Percentiles rank a stretch among this genome's conserved stretches.
phyloP scores from a whole-genome alignment of 1,140 invertebrate genomes.

The Neotoxoptera formosana region DNA sequence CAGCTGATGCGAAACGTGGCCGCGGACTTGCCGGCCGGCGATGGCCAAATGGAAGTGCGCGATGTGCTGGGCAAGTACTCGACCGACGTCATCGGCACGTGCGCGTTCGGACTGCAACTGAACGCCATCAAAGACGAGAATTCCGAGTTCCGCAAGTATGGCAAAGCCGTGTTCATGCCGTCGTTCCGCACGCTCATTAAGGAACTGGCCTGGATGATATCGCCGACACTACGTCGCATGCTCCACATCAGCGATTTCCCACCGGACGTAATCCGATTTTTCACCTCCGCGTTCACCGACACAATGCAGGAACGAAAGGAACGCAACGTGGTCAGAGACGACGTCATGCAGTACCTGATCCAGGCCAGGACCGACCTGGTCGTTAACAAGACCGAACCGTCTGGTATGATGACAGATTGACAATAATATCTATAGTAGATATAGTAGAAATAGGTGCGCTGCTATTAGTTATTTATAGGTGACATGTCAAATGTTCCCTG shows the following conservation, averaged over 20 bases:
- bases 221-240: neutral
- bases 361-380: slow-evolving; percentile 46
- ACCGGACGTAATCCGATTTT: slow-evolving; percentile 60
- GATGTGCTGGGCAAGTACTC: slow-evolving; percentile 57
- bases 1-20: slow-evolving; percentile 45
- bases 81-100: slow-evolving; percentile 61
- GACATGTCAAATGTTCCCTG: neutral
- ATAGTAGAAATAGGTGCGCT: too few relatives aligned
- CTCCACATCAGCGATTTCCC: neutral
- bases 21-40: neutral
- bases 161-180: slow-evolving; percentile 60
- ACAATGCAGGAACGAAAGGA: slow-evolving; percentile 61
- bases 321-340: slow-evolving; percentile 61
- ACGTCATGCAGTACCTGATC: slow-evolving; percentile 62
- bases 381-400: neutral
- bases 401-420: neutral
- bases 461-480: too few relatives aligned
- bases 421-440: too few relatives aligned
- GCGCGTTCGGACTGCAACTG: slow-evolving; percentile 62
- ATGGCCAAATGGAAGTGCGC: neutral
- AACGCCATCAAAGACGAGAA: slow-evolving; percentile 65
- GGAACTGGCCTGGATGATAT: neutral
- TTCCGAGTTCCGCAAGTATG: slow-evolving; percentile 66
- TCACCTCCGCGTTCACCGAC: slow-evolving; percentile 59
- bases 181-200: slow-evolving; percentile 34